Evolutionary conservation across 2,797 vertebrate species (phyloP).

Genomic region (Acestrorhynchus altus): DNA sequence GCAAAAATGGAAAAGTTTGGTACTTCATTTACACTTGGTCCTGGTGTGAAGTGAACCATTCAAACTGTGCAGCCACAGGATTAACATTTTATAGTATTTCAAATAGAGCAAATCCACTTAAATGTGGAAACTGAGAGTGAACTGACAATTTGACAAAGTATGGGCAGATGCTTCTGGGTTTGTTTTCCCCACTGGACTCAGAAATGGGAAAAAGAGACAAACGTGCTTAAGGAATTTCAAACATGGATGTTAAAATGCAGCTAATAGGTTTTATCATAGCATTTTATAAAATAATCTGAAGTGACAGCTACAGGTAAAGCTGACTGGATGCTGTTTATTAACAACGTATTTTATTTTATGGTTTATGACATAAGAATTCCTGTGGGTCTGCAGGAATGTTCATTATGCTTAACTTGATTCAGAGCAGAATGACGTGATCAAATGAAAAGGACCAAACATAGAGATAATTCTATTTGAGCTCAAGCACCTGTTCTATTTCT

Average conservation of each 20-base stretch:
- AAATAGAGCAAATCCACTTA: neutral
- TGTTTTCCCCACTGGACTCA: neutral
- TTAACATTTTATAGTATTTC: neutral
- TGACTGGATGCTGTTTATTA: neutral
- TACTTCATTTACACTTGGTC: neutral
- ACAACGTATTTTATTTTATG: neutral
- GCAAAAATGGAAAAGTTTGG: neutral
- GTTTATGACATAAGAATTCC: conserved; percentile 6
- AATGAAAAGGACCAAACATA: neutral
- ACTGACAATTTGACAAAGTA: neutral
- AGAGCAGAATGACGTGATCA: conserved; percentile 12
- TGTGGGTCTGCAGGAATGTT: conserved; percentile 24
- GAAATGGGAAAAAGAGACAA: neutral
- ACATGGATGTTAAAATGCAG: neutral
- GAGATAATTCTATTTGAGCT: neutral
- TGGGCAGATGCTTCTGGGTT: neutral
- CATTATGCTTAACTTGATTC: conserved; percentile 7
- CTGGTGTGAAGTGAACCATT: neutral
- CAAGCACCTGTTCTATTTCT: neutral
- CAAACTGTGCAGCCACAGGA: neutral
- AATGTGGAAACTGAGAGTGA: neutral
- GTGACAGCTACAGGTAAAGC: neutral
- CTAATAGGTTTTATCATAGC: neutral
- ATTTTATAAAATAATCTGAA: conserved; percentile 1
- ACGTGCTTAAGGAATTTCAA: neutral